Base-by-base conservation (phyloP, 1,140 invertebrate species). In the Rhizoglyphus robini region DNA sequence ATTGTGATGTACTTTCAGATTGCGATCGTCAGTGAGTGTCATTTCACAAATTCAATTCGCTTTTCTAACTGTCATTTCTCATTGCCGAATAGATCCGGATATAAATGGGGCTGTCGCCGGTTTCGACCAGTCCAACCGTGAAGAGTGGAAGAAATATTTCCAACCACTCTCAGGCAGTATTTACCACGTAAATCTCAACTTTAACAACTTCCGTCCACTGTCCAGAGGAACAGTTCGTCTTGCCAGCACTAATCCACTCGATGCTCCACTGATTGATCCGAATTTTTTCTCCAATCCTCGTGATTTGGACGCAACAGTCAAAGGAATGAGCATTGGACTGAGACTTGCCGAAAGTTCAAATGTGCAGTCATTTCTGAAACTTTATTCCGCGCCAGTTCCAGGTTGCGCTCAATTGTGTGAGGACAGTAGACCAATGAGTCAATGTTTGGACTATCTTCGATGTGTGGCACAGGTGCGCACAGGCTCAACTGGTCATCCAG, bases 221-320 rank as follows among this genome's bases (percentile, higher is more conserved):
- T 87, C 86, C 58, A 77, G 79, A 51, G 88, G 89, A 5, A 79
- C 78, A 48, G 74, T 92, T 1, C 77, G 81, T 65, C 71, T 92
- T 0, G 75, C 72, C 46, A 82, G 82, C n/a, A 73, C 75, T 0
- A 80, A 91, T 73, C 84, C 88, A 0, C 74, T 77, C 23, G 78
- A 82, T 0, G 80, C 85, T 70, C 90, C 91, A 0, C 73, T 82
- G 4, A 88, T 95, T 36, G 84, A 86, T 73, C 86, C 90, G 0
- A 88, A 88, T 71, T 92, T 90, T 73, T 85, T 86, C 51, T 74
- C 80, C 0, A 76, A 88, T 75, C 81, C 82, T 0, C 73, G 81
- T 11, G 87, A 89, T 71, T 73, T 88, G 13, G 79, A 83, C 69
- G 75, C 83, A 48, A 74, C 88, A 74, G 83, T 88, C 0, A 85